Percentiles rank a stretch among this genome's conserved stretches.
These are phyloP conservation scores for Drosophila quinaria DNA, from an alignment of 2,888 invertebrate genomes.

Conservation along the genomic window DNA sequence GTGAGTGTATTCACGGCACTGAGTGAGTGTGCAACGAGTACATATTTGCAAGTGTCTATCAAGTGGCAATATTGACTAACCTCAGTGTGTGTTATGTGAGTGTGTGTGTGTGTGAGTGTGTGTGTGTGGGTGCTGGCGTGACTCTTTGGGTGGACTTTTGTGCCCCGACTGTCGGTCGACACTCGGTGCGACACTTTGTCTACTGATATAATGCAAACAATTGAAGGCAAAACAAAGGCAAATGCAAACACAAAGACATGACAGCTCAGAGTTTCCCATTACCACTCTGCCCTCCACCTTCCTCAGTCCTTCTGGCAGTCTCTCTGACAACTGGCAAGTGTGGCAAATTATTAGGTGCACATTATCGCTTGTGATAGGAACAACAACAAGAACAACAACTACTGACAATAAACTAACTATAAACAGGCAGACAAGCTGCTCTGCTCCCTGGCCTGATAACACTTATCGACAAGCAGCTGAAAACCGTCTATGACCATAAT, in stretches of 20 bases:
- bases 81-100: constrained; percentile 21
- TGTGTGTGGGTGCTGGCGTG: constrained; percentile 28
- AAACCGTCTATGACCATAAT: constrained; percentile 18
- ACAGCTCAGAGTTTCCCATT: constrained; percentile 10
- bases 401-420: constrained; percentile 29
- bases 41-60: constrained; percentile 45
- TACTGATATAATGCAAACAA: constrained; percentile 72
- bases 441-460: constrained; percentile 50
- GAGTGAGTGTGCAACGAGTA: constrained; percentile 26
- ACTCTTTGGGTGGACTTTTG: constrained; percentile 38
- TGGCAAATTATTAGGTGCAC: constrained; percentile 69
- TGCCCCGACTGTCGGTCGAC: constrained; percentile 34
- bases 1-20: constrained; percentile 3
- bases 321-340: constrained; percentile 34
- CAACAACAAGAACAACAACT: constrained; percentile 11
- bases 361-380: constrained; percentile 41
- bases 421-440: constrained; percentile 26
- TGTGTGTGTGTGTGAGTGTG: neutral
- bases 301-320: neutral
- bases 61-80: constrained; percentile 61
- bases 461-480: constrained; percentile 37
- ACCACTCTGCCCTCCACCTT: too few species aligned
- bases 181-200: constrained; percentile 75
- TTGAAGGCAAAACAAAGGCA: constrained; percentile 51
- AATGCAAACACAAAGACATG: constrained; percentile 54